Evolutionary conservation across 92 coral and sea anemone genomes (phyloP).

Genomic region (Galaxea fascicularis): DNA sequence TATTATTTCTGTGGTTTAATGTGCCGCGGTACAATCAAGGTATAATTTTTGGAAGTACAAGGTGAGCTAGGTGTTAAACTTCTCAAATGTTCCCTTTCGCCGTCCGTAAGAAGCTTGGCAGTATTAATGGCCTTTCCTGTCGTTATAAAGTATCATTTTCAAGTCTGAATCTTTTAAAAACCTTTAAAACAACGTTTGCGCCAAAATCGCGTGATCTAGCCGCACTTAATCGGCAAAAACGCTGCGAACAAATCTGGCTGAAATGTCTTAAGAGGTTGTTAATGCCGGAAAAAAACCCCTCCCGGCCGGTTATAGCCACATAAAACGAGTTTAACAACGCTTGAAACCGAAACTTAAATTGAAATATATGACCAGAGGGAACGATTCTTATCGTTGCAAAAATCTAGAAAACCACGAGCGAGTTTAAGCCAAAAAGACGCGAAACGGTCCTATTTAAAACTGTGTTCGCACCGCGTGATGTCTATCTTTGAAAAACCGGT

Average conservation of each 20-base stretch:
- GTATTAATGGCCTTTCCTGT: not conserved
- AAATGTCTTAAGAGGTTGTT: not conserved
- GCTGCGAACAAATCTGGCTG: not conserved
- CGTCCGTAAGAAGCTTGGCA: not conserved
- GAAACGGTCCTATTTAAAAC: not conserved
- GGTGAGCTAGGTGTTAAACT: too few species aligned
- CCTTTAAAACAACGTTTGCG: not conserved
- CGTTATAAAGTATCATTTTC: not conserved
- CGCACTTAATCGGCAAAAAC: not conserved
- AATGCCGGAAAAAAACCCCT: conserved; percentile 1
- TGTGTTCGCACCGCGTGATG: conserved; percentile 8
- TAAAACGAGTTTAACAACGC: not conserved
- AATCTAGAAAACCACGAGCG: not conserved
- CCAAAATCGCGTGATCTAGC: not conserved
- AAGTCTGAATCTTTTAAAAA: not conserved
- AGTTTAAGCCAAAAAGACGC: not conserved
- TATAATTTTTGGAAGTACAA: too few species aligned
- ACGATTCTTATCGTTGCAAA: too few species aligned
- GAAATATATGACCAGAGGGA: too few species aligned
- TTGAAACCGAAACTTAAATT: not conserved
- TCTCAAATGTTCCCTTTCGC: not conserved
- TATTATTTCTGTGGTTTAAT: too few species aligned
- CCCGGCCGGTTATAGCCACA: too few species aligned
- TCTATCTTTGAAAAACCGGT: not conserved
- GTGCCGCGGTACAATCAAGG: too few species aligned